Evolutionary conservation across 2,113 vertebrate genomes (phyloP).

Genomic region (Fulica atra): DNA sequence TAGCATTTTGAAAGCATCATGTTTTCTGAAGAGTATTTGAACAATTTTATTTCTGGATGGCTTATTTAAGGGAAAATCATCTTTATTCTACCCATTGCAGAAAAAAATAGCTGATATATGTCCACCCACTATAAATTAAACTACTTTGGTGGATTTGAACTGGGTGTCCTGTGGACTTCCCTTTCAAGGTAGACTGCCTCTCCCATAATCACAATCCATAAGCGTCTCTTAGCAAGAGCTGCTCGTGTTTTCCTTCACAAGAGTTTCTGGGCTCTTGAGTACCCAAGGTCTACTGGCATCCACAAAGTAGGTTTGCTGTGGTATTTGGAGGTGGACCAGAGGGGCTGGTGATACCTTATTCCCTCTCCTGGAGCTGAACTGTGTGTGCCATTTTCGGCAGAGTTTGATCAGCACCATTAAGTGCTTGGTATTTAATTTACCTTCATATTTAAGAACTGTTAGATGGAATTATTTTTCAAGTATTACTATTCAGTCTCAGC

Average conservation of each 20-base stretch:
- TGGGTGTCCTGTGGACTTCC: not conserved
- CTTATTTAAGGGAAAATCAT: not conserved
- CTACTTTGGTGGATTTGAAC: not conserved
- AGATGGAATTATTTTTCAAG: not conserved
- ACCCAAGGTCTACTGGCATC: not conserved
- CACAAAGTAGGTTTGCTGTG: not conserved
- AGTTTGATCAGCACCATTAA: not conserved
- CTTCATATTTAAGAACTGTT: not conserved
- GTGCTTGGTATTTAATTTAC: not conserved
- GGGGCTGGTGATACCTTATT: not conserved
- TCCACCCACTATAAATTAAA: not conserved
- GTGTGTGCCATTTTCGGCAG: not conserved
- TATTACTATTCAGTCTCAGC: not conserved
- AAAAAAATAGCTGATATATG: not conserved
- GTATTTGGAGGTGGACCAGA: not conserved
- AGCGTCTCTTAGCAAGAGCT: not conserved
- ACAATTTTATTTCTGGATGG: not conserved
- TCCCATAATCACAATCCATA: not conserved
- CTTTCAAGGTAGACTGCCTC: not conserved
- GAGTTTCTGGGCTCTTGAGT: not conserved
- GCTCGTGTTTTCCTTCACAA: not conserved
- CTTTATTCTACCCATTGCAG: not conserved
- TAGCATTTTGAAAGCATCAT: not conserved
- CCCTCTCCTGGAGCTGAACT: not conserved
- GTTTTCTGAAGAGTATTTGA: not conserved